phyloP scores from a whole-genome alignment of 2,888 invertebrate genomes.

The Vanessa cardui region DNA sequence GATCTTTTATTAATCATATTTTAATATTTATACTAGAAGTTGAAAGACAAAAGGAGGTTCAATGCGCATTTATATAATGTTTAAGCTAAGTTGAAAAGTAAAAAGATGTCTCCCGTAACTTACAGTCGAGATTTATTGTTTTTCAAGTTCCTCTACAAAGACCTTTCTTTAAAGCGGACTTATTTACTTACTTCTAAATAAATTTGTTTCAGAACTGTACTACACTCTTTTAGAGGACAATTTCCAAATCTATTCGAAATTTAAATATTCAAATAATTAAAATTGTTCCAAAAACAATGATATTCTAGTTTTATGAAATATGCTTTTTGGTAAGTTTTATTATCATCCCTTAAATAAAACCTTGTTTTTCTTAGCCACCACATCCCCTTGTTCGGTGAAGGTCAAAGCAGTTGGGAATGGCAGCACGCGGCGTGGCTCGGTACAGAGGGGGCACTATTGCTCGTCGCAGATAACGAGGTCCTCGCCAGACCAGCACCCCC shows the following conservation, averaged over 20 bases:
- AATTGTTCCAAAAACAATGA: not conserved
- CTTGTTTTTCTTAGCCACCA: conserved; percentile 84
- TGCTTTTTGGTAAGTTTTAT: not conserved
- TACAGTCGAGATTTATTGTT: conserved; percentile 37
- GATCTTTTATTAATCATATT: not conserved
- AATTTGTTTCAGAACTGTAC: not conserved
- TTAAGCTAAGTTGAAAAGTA: conserved; percentile 8
- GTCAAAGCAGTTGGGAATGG: conserved; percentile 86
- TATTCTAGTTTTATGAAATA: not conserved
- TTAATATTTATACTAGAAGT: not conserved
- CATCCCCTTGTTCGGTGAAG: conserved; percentile 91
- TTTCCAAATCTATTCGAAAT: not conserved
- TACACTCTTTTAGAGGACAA: not conserved
- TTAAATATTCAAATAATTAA: no score
- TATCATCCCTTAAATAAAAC: not conserved
- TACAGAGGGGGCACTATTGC: conserved; percentile 88
- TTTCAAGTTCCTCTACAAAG: conserved; percentile 34
- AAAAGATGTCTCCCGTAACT: conserved; percentile 22
- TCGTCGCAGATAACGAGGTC: conserved; percentile 94
- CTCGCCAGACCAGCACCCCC: conserved; percentile 90
- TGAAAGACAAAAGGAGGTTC: not conserved
- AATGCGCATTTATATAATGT: not conserved
- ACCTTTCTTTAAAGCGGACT: conserved; percentile 42
- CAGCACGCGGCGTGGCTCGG: conserved; percentile 94
- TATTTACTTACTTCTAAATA: conserved; percentile 6